Percentiles rank a stretch among this genome's conserved stretches.
phyloP scores from a whole-genome alignment of 2,797 vertebrate genomes.

The Enteromius treurensis region DNA sequence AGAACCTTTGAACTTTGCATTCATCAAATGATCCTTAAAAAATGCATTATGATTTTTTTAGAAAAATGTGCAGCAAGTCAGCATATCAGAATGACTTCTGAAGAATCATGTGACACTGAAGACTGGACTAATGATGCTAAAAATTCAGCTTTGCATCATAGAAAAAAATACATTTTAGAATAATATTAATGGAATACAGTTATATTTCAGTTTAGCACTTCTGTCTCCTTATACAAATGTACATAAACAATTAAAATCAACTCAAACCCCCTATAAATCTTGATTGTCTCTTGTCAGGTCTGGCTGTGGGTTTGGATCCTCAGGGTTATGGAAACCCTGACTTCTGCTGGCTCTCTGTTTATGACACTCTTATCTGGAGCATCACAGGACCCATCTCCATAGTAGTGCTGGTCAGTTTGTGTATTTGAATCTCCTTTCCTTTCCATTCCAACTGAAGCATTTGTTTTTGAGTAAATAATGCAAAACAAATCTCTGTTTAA shows the following conservation, averaged over 20 bases:
- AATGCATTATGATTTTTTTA: no score
- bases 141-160: no score
- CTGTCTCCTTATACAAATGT: not conserved
- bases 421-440: not conserved
- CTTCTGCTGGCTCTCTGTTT: slow-evolving; percentile 89
- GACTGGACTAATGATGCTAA: not conserved
- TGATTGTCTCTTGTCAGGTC: slow-evolving; percentile 69
- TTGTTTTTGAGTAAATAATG: not conserved
- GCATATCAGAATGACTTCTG: no score
- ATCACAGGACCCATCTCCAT: slow-evolving; percentile 80
- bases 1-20: no score
- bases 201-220: no score
- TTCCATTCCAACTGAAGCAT: not conserved
- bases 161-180: no score
- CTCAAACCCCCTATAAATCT: no score
- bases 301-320: slow-evolving; percentile 87
- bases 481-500: not conserved
- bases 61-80: not conserved
- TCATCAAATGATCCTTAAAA: no score
- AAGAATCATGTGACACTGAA: not conserved
- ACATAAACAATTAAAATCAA: not conserved
- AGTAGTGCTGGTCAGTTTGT: slow-evolving; percentile 77
- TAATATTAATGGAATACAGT: no score
- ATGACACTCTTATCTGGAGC: slow-evolving; percentile 89
- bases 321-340: slow-evolving; percentile 89